phyloP scores from a whole-genome alignment of 2,113 vertebrate genomes.

The Chamaea fasciata region DNA sequence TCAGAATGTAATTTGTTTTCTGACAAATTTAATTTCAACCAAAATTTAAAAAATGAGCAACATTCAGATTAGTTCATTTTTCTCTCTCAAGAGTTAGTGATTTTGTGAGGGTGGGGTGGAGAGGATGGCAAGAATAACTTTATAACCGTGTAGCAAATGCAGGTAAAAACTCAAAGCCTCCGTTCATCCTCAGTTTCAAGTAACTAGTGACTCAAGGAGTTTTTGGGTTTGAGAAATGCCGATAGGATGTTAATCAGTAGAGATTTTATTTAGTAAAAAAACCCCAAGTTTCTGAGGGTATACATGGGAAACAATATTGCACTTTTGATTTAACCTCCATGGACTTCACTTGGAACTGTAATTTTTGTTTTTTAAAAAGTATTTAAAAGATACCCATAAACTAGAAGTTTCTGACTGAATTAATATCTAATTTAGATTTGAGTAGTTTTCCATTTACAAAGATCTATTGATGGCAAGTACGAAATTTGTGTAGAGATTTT shows the following conservation, averaged over 20 bases:
- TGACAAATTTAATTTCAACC: background rate
- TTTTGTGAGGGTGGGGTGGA: background rate
- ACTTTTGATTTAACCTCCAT: background rate
- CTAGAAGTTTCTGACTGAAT: background rate
- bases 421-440: background rate
- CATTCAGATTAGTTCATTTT: background rate
- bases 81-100: background rate
- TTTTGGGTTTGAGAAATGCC: background rate
- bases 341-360: background rate
- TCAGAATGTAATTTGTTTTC: background rate
- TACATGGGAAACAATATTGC: background rate
- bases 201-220: background rate
- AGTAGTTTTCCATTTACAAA: background rate
- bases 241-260: background rate
- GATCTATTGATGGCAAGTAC: background rate
- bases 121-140: background rate
- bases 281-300: too few species aligned
- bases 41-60: background rate
- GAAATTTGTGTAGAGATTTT: background rate
- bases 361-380: background rate
- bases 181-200: fast-evolving
- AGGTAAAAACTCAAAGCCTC: background rate
- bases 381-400: background rate
- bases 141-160: background rate
- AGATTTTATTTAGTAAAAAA: background rate